Percentiles rank a stretch among this genome's conserved stretches.
These are phyloP conservation scores for Scaptomyza reducta DNA, from an alignment of 2,888 invertebrate genomes.

Conservation along the genomic window DNA sequence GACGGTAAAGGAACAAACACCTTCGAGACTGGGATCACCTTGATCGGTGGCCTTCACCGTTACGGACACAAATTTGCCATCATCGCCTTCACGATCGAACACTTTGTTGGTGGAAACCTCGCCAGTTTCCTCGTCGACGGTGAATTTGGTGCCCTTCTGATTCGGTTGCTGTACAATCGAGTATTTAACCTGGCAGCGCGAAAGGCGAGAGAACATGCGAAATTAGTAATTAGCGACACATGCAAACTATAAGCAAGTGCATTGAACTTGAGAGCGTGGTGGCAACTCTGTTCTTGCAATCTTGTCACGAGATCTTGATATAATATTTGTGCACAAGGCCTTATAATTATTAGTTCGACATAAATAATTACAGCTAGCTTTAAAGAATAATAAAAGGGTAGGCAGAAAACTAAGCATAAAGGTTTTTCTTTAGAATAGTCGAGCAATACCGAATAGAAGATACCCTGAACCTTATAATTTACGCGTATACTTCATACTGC, in stretches of 20 bases:
- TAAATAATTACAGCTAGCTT: slow-evolving; percentile 1
- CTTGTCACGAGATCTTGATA: slow-evolving; percentile 58
- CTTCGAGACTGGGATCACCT: slow-evolving; percentile 98
- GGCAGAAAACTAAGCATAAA: neutral
- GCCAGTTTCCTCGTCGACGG: slow-evolving; percentile 97
- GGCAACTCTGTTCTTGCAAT: slow-evolving; percentile 23
- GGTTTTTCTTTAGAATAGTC: neutral
- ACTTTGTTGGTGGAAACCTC: slow-evolving; percentile 97
- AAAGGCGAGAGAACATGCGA: slow-evolving; percentile 36
- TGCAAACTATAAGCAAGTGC: slow-evolving; percentile 50
- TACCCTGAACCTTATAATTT: too few relatives aligned
- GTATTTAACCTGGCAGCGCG: slow-evolving; percentile 89
- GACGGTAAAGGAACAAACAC: slow-evolving; percentile 99
- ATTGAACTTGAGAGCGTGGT: slow-evolving; percentile 53
- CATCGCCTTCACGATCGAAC: slow-evolving; percentile 98
- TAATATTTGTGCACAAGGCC: slow-evolving; percentile 13
- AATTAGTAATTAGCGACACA: slow-evolving; percentile 43
- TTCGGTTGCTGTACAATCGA: slow-evolving; percentile 98
- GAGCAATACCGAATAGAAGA: too few relatives aligned
- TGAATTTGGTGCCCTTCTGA: slow-evolving; percentile 97
- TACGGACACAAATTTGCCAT: slow-evolving; percentile 97
- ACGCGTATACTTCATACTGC: too few relatives aligned
- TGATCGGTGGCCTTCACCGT: slow-evolving; percentile 99
- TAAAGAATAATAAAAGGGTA: neutral
- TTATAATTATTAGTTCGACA: slow-evolving; percentile 30